Percentiles rank a stretch among this genome's conserved stretches.
These are phyloP conservation scores for Gasterosteus nipponicus DNA, from an alignment of 2,113 vertebrate species.

Conservation along the genomic window DNA sequence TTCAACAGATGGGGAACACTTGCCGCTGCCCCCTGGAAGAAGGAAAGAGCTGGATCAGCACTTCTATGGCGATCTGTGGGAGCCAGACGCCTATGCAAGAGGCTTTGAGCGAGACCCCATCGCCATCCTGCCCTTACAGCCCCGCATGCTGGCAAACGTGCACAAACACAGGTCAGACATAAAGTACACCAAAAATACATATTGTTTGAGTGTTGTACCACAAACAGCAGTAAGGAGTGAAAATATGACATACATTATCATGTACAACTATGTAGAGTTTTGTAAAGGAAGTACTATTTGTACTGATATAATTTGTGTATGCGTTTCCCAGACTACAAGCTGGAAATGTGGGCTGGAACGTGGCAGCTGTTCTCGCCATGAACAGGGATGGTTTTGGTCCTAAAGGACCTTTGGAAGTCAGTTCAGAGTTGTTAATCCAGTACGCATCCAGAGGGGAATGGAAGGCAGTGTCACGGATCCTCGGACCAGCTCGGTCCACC, in stretches of 20 bases:
- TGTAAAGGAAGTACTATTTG: not conserved
- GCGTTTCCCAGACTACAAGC: slow-evolving; percentile 57
- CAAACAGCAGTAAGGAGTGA: not conserved
- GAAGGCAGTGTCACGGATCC: slow-evolving; percentile 66
- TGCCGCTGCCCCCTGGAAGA: slow-evolving; percentile 80
- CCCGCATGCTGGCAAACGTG: slow-evolving; percentile 80
- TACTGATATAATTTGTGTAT: not conserved
- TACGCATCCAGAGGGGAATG: slow-evolving; percentile 79
- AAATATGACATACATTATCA: not conserved
- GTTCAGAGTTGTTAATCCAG: slow-evolving; percentile 80
- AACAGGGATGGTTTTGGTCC: slow-evolving; percentile 73
- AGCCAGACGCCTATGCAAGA: slow-evolving; percentile 35
- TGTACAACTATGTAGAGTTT: not conserved
- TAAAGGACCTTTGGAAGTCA: slow-evolving; percentile 82
- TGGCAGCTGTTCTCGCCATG: slow-evolving; percentile 77
- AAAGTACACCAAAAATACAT: not conserved
- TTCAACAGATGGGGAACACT: slow-evolving; percentile 81
- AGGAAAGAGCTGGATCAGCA: slow-evolving; percentile 78
- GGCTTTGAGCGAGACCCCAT: slow-evolving; percentile 54
- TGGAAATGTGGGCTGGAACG: slow-evolving; percentile 70
- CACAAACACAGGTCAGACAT: slow-evolving; percentile 59
- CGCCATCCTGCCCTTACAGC: slow-evolving; percentile 62
- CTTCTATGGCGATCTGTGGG: slow-evolving; percentile 72
- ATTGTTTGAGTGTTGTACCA: not conserved
- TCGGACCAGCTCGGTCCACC: slow-evolving; percentile 75